These are phyloP conservation scores for Corvus hawaiiensis DNA, from an alignment of 2,113 vertebrate species.

Conservation along the genomic window DNA sequence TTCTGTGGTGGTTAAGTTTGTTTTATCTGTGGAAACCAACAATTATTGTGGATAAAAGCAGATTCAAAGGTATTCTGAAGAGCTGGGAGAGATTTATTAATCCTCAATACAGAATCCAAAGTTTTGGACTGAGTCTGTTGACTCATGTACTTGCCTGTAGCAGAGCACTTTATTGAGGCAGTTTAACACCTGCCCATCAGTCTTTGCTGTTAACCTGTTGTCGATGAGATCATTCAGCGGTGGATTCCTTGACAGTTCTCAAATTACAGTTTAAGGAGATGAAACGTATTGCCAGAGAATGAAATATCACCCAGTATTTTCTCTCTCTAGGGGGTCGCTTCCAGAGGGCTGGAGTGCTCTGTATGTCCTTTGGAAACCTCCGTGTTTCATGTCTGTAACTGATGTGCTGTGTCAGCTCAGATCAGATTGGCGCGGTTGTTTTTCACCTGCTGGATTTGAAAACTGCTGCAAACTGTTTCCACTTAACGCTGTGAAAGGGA, in stretches of 20 bases:
- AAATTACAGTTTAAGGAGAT: background rate
- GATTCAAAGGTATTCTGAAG: background rate
- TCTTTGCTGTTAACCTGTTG: background rate
- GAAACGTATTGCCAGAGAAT: background rate
- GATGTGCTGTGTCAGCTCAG: background rate
- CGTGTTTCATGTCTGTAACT: background rate
- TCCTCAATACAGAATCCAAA: background rate
- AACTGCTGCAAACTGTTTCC: background rate
- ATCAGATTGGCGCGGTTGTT: background rate
- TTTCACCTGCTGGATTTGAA: background rate
- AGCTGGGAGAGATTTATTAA: background rate
- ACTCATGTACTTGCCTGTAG: accelerated
- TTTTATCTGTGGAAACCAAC: background rate
- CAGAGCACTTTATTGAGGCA: background rate
- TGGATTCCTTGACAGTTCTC: background rate
- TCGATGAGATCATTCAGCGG: background rate
- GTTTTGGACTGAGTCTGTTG: background rate
- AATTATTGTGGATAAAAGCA: background rate
- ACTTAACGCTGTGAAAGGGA: background rate
- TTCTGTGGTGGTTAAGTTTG: background rate
- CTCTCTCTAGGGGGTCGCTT: background rate
- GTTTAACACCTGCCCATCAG: background rate
- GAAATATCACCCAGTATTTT: background rate
- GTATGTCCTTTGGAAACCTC: background rate
- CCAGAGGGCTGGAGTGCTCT: background rate